phyloP scores from a whole-genome alignment of 2,797 vertebrate genomes.

The Microctenopoma lineatum region DNA sequence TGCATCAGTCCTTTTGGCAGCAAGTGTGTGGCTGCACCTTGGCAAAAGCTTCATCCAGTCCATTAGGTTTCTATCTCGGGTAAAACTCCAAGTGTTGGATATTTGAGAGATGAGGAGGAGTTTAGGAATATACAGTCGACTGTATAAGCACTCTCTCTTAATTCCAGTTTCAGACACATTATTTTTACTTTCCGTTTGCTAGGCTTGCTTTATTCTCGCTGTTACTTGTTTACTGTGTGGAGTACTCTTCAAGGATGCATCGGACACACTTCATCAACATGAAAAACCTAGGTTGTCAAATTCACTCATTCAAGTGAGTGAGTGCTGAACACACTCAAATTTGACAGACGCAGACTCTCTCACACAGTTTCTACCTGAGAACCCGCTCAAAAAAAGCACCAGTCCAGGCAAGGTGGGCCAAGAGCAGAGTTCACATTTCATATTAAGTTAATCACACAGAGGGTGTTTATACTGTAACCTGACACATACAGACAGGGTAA shows the following conservation, averaged over 20 bases:
- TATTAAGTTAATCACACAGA: conserved; percentile 30
- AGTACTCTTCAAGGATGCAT: not conserved
- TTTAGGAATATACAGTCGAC: conserved; percentile 1
- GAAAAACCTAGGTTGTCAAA: conserved; percentile 42
- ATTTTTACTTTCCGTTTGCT: not conserved
- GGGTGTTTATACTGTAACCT: conserved; percentile 17
- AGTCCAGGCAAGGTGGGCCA: not conserved
- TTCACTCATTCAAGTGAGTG: conserved; percentile 29
- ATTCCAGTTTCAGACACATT: conserved; percentile 10
- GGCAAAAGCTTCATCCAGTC: conserved; percentile 52
- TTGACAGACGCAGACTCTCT: conserved; percentile 22
- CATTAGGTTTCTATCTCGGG: conserved; percentile 58
- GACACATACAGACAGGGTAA: conserved; percentile 47
- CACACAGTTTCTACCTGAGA: not conserved
- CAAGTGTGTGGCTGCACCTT: conserved; percentile 51
- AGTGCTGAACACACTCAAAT: conserved; percentile 6
- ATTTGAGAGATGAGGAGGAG: conserved; percentile 9
- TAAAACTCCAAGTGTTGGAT: conserved; percentile 40
- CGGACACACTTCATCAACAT: conserved; percentile 11
- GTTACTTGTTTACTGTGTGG: conserved; percentile 12
- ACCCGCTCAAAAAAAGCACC: not conserved
- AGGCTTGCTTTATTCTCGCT: not conserved
- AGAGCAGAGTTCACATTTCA: conserved; percentile 28
- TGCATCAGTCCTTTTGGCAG: conserved; percentile 62
- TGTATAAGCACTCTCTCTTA: not conserved